A percentile compares a stretch with the other conserved stretches of the same genome.
These are phyloP conservation scores for Rhopalosiphum maidis DNA, from an alignment of 1,140 invertebrate genomes.

Conservation along the genomic window DNA sequence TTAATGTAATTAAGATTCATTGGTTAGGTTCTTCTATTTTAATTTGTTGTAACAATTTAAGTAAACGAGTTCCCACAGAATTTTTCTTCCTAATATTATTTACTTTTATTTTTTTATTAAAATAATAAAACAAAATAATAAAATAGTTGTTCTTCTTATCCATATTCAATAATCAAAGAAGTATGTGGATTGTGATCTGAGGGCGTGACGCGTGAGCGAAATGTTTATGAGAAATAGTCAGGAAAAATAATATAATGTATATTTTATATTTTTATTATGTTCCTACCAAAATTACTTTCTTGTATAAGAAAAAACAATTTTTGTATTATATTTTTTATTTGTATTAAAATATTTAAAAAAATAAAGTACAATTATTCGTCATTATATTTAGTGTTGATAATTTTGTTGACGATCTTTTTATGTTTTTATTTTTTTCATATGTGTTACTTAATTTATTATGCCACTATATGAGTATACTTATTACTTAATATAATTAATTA, in stretches of 20 bases:
- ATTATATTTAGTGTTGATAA: slow-evolving; percentile 19
- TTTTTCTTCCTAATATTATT: background rate
- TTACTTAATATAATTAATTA: too few relatives aligned
- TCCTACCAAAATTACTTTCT: slow-evolving; percentile 11
- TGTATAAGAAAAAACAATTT: background rate
- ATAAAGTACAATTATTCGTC: background rate
- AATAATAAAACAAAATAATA: background rate
- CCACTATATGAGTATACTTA: too few relatives aligned
- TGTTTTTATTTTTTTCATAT: background rate
- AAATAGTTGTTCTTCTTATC: slow-evolving; percentile 15
- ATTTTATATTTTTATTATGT: background rate
- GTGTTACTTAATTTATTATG: background rate
- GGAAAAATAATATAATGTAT: background rate
- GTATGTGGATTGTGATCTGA: background rate
- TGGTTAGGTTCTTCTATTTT: background rate
- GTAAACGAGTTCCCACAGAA: background rate
- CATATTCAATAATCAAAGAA: slow-evolving; percentile 20
- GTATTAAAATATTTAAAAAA: background rate
- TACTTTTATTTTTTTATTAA: background rate
- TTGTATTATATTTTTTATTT: background rate
- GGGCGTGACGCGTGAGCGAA: background rate
- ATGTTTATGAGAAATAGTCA: background rate
- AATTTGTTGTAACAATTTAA: background rate
- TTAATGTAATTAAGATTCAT: background rate
- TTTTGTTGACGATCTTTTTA: background rate